Evolutionary conservation across 2,113 vertebrate genomes (phyloP).

Genomic region (Nymphicus hollandicus): DNA sequence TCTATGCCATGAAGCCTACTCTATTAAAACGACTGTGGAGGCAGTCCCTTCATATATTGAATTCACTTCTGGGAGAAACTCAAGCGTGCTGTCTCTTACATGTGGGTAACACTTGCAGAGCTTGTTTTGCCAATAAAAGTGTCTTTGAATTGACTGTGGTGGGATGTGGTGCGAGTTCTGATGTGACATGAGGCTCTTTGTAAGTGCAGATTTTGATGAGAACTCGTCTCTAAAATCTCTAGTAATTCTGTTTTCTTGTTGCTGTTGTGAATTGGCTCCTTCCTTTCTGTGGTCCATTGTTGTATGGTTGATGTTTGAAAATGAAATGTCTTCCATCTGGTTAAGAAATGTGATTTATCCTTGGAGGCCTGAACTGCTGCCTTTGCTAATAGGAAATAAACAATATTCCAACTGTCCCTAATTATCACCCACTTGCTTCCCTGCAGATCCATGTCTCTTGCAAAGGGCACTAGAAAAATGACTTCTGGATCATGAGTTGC

Average conservation of each 20-base stretch:
- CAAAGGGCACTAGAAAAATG: background rate
- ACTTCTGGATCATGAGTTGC: background rate
- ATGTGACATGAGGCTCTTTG: background rate
- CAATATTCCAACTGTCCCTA: background rate
- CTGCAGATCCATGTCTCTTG: background rate
- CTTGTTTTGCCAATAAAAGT: constrained; percentile 50
- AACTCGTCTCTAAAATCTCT: background rate
- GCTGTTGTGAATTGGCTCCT: constrained; percentile 23
- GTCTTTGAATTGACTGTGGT: constrained; percentile 38
- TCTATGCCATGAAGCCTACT: background rate
- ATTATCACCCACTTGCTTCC: constrained; percentile 15
- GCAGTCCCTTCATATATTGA: background rate
- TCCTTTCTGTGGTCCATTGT: constrained; percentile 5
- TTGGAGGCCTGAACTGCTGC: constrained; percentile 6
- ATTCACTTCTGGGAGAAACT: background rate
- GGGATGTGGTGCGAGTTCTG: constrained; percentile 15
- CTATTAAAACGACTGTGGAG: background rate
- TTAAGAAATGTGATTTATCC: constrained; percentile 30
- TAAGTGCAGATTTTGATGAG: constrained; percentile 25
- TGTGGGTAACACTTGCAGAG: constrained; percentile 45
- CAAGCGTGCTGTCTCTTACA: background rate
- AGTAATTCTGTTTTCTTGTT: constrained; percentile 46
- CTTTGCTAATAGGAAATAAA: constrained; percentile 29
- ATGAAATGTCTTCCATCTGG: constrained; percentile 39
- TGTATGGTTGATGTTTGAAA: constrained; percentile 21